phyloP scores from a whole-genome alignment of 2,113 vertebrate genomes.

The Tychaedon coryphoeus region DNA sequence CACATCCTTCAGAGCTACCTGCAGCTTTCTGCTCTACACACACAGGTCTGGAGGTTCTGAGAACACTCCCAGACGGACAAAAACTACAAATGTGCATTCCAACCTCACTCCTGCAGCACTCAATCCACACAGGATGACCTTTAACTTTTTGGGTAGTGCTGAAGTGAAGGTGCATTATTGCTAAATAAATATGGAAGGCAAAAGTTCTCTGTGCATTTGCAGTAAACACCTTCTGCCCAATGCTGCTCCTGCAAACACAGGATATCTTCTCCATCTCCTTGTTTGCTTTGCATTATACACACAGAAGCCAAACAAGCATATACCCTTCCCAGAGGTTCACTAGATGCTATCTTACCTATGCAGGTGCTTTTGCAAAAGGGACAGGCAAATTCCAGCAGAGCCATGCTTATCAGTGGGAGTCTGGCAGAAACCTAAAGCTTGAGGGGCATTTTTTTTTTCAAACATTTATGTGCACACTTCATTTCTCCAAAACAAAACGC shows the following conservation, averaged over 20 bases:
- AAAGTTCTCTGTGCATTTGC: conserved; percentile 6
- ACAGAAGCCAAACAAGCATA: not conserved
- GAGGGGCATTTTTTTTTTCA: not conserved
- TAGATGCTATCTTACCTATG: conserved; percentile 29
- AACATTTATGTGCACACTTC: not conserved
- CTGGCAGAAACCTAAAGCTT: not conserved
- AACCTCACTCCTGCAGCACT: not conserved
- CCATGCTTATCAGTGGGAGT: not conserved
- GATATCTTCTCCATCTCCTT: conserved; percentile 42
- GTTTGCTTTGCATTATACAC: conserved; percentile 44
- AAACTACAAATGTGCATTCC: not conserved
- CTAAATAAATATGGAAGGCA: conserved; percentile 32
- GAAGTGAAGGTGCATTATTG: not conserved
- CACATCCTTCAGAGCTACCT: not conserved
- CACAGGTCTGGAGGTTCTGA: not conserved
- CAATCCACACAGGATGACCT: not conserved
- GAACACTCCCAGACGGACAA: not conserved
- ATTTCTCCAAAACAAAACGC: not conserved
- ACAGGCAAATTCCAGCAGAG: conserved; percentile 18
- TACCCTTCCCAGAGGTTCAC: conserved; percentile 44
- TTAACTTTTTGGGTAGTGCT: not conserved
- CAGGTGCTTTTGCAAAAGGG: not conserved
- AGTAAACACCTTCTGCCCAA: conserved; percentile 5
- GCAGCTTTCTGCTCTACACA: not conserved
- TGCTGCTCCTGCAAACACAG: conserved; percentile 14